Evolutionary conservation across 2,888 invertebrate genomes (phyloP).

Genomic region (Sussaba pulchella): DNA sequence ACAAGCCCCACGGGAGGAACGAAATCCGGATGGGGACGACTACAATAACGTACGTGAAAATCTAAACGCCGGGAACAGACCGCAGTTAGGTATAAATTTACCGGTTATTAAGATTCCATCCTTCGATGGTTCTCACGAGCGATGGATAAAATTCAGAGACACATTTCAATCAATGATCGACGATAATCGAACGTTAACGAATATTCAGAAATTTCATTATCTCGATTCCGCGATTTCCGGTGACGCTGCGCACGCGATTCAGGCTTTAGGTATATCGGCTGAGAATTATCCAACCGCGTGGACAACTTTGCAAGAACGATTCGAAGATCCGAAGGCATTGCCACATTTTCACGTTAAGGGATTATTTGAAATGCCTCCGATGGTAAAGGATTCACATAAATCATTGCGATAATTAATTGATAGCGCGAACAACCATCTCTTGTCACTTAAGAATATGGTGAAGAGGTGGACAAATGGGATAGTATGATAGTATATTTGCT

Average conservation of each 20-base stretch:
- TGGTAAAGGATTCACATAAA: slow-evolving; percentile 10
- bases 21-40: not conserved
- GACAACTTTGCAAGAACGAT: not conserved
- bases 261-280: too few species aligned
- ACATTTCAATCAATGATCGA: slow-evolving; percentile 31
- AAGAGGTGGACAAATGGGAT: slow-evolving; percentile 9
- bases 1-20: not conserved
- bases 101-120: slow-evolving; percentile 19
- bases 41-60: not conserved
- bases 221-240: slow-evolving; percentile 15
- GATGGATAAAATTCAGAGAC: slow-evolving; percentile 31
- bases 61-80: not conserved
- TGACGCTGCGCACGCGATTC: not conserved
- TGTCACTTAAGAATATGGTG: slow-evolving; percentile 21
- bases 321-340: slow-evolving; percentile 26
- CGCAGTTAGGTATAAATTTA: slow-evolving; percentile 12
- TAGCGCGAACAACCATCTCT: not conserved
- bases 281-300: too few species aligned
- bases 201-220: slow-evolving; percentile 34
- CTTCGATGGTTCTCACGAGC: slow-evolving; percentile 15
- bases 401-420: slow-evolving; percentile 24
- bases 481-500: slow-evolving; percentile 16
- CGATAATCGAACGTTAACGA: slow-evolving; percentile 18
- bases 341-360: slow-evolving; percentile 17
- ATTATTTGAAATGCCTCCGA: slow-evolving; percentile 14